Base-by-base conservation (phyloP, 2,797 vertebrate species). In the Threskiornis aethiopicus region DNA sequence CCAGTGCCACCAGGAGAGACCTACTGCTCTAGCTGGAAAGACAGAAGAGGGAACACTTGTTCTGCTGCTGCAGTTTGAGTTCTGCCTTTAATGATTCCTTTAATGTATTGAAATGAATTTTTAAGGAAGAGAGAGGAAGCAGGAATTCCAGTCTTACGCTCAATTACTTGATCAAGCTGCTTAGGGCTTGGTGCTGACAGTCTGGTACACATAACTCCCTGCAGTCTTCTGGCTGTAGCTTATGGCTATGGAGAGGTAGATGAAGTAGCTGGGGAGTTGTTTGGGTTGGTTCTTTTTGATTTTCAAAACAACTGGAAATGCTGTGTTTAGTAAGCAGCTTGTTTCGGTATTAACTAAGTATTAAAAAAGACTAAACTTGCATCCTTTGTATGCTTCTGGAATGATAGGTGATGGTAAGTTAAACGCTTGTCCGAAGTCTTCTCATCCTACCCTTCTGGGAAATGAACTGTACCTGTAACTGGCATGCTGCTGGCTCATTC, bases 401-500 rank as follows among this genome's bases (percentile, higher is more conserved):
- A 16, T 24, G 46, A 21, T 54, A 15, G 39, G 35, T 54, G 57
- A 6, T 25, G 41, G n/a, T 33, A 31, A 49, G 31, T 65, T 61
- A 19, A 89, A 46, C 0, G 3, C 29, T 51, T 81, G 62, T 41
- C 33, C 0, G 1, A 19, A 62, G 49, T 35, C 57, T 41, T 33
- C 21, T 54, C 19, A 51, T 33, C 46, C 65, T 37, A 5, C 73
- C 9, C n/a, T 61, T 61, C 24, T 72, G 62, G 69, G 35, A 55
- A 41, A 31, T 26, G 51, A 73, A 0, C 35, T 35, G 14, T 51
- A 19, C 16, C 52, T 58, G 39, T 35, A 26, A 39, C 28, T 42
- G 70, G 28, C 39, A 31, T 0, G 1, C 37, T 39, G 52, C 58
- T 52, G 70, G 12, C 42, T 18, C 2, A 0, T 41, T 52, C 39